Conservation (phyloP, 2,888 invertebrate genomes). For the Philereme vetulata region DNA sequence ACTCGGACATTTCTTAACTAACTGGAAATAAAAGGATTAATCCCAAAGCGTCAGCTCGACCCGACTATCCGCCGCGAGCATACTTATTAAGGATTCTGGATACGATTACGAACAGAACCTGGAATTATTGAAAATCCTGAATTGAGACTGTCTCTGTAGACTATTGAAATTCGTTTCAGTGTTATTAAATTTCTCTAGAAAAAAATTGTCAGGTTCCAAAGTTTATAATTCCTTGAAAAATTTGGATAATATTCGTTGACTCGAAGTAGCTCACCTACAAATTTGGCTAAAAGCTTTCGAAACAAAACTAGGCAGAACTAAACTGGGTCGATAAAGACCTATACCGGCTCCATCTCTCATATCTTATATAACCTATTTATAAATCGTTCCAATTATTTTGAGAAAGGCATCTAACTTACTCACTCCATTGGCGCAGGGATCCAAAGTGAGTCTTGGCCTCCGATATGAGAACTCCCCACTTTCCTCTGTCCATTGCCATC, state of each 20-base stretch:
- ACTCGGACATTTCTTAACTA: conserved; percentile 44
- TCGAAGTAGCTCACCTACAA: neutral
- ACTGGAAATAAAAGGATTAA: conserved; percentile 40
- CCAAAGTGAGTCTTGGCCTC: too few species aligned
- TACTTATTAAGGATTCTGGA: conserved; percentile 38
- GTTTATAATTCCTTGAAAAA: neutral
- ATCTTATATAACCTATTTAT: conserved; percentile 4
- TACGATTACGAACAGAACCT: conserved; percentile 23
- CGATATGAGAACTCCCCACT: too few species aligned
- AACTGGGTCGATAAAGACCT: conserved; percentile 1
- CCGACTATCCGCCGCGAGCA: conserved; percentile 31
- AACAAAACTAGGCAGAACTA: conserved; percentile 3
- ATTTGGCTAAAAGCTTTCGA: conserved; percentile 8
- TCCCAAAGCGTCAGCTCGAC: conserved; percentile 24
- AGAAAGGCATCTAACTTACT: conserved; percentile 4
- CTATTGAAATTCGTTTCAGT: conserved; percentile 13
- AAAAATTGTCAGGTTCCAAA: neutral
- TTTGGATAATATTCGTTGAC: neutral
- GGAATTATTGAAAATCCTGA: conserved; percentile 19
- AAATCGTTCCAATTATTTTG: neutral
- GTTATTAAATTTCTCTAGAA: neutral
- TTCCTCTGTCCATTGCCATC: too few species aligned
- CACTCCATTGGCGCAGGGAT: too few species aligned
- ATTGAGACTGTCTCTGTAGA: conserved; percentile 3
- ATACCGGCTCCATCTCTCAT: conserved; percentile 5